Percentiles rank a stretch among this genome's conserved stretches.
Conservation (phyloP, 2,113 vertebrate genomes). For the Raja brachyura region DNA sequence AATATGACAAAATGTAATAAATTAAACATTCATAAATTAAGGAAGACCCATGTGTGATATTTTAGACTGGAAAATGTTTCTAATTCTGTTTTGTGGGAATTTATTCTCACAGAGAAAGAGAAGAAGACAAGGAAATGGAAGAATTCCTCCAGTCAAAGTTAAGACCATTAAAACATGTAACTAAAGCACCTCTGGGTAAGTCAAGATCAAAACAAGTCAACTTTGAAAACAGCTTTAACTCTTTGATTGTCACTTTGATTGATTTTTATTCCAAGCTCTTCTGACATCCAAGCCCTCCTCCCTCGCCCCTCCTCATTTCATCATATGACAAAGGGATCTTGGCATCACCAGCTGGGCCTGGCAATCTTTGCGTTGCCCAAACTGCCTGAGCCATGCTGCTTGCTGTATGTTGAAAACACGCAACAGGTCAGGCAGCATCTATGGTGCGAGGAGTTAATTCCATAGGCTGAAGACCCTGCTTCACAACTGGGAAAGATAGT, state of each 20-base stretch:
- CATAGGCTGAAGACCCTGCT: too few species aligned
- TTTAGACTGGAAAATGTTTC: background rate
- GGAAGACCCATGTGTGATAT: too few species aligned
- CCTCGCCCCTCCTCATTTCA: background rate
- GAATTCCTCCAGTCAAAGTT: slow-evolving; percentile 92
- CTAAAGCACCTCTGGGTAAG: slow-evolving; percentile 74
- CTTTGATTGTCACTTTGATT: background rate
- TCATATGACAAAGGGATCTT: background rate
- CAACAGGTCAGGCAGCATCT: too few species aligned
- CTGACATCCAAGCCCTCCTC: background rate
- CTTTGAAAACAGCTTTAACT: background rate
- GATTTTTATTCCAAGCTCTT: background rate
- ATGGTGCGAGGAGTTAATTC: too few species aligned
- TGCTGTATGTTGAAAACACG: too few species aligned
- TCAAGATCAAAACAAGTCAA: slow-evolving; percentile 36
- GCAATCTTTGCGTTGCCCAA: too few species aligned
- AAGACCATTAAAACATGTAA: slow-evolving; percentile 78
- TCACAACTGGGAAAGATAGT: too few species aligned
- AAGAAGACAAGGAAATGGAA: slow-evolving; percentile 95
- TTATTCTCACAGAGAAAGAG: slow-evolving; percentile 69
- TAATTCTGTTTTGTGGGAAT: background rate
- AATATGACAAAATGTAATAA: too few species aligned
- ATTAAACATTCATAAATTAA: too few species aligned
- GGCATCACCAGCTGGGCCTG: too few species aligned
- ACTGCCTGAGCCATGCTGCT: too few species aligned